Percentiles rank a stretch among this genome's conserved stretches.
Conservation (phyloP, 2,797 vertebrate species). For the Rhinella marina region DNA sequence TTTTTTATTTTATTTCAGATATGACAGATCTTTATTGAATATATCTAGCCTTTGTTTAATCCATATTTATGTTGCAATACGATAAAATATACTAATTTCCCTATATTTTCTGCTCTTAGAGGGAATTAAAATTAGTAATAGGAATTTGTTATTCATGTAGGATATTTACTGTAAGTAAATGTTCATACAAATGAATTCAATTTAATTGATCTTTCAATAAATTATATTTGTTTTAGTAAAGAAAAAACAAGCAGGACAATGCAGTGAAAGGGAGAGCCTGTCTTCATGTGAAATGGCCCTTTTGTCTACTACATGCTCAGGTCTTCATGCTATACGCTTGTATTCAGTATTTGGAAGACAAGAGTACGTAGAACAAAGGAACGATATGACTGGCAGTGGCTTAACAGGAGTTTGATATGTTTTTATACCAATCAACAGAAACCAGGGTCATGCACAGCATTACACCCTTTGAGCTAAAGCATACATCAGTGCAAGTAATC, state of each 20-base stretch:
- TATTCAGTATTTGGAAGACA: conserved; percentile 1
- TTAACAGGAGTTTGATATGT: conserved; percentile 38
- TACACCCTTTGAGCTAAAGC: conserved; percentile 41
- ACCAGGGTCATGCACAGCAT: conserved; percentile 29
- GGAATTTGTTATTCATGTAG: background rate
- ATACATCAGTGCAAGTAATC: conserved; percentile 51
- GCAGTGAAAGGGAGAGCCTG: background rate
- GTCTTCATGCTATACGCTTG: background rate
- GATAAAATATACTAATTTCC: too few relatives aligned
- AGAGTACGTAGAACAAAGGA: conserved; percentile 18
- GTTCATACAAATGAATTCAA: background rate
- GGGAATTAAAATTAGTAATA: background rate
- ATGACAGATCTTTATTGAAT: too few relatives aligned
- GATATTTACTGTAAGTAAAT: background rate
- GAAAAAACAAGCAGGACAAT: background rate
- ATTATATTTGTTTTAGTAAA: background rate
- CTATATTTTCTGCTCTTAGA: background rate
- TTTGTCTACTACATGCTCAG: background rate
- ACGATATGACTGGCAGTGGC: background rate
- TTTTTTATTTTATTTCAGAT: too few relatives aligned
- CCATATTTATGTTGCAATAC: too few relatives aligned
- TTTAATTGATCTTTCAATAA: background rate
- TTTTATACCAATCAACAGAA: conserved; percentile 37
- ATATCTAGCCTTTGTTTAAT: too few relatives aligned
- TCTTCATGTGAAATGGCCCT: background rate